phyloP scores from a whole-genome alignment of 2,113 vertebrate species.

The Chlorocebus sabaeus region DNA sequence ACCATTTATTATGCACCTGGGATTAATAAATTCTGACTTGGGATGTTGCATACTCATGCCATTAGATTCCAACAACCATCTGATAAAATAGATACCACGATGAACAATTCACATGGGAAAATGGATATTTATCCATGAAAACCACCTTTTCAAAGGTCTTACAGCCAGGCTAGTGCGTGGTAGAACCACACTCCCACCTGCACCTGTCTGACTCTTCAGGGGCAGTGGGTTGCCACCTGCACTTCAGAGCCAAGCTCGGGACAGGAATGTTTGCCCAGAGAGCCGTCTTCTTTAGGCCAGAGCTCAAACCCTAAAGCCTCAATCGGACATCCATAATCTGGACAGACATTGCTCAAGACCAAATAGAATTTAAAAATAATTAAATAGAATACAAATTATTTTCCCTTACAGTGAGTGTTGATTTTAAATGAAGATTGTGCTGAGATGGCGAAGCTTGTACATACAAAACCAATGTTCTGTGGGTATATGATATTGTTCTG shows the following conservation, averaged over 20 bases:
- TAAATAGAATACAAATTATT: background rate
- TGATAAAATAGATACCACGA: background rate
- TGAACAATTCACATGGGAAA: background rate
- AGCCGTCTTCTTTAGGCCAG: background rate
- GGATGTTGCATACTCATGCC: background rate
- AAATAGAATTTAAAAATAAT: background rate
- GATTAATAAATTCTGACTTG: background rate
- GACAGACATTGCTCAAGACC: background rate
- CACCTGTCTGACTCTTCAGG: background rate
- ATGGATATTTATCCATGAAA: background rate
- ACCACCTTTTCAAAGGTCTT: background rate
- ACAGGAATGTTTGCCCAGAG: background rate
- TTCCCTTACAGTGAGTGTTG: background rate
- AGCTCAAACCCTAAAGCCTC: background rate
- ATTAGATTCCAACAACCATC: background rate
- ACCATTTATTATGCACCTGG: background rate
- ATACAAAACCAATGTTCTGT: background rate
- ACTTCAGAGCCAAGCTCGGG: background rate
- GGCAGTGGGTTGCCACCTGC: fast-evolving
- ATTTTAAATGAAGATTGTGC: background rate
- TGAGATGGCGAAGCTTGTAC: background rate
- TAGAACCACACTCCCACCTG: too few species aligned
- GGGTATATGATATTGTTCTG: background rate
- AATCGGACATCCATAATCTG: background rate
- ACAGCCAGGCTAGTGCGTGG: background rate